Percentiles rank a stretch among this genome's conserved stretches.
These are phyloP conservation scores for Pseudorectes ferrugineus DNA, from an alignment of 2,113 vertebrate species.

Conservation along the genomic window DNA sequence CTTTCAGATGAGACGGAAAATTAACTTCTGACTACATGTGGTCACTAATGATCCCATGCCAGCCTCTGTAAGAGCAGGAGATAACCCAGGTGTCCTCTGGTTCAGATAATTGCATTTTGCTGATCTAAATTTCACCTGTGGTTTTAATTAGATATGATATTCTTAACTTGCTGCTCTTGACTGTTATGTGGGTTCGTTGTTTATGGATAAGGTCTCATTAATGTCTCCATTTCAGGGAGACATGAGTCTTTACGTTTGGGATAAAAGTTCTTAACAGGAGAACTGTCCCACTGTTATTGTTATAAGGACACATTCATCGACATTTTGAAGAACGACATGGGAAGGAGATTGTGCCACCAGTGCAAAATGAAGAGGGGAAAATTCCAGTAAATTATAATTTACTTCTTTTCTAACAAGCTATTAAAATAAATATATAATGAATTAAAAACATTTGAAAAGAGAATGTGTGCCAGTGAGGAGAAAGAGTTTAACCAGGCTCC, in stretches of 20 bases:
- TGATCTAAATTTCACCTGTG: neutral
- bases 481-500: neutral
- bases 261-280: neutral
- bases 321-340: neutral
- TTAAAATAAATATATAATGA: neutral
- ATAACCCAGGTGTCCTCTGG: neutral
- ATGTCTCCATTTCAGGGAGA: neutral
- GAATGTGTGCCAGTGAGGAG: neutral
- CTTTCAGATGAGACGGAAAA: conserved; percentile 18
- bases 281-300: neutral
- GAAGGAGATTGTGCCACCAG: neutral
- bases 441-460: neutral
- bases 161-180: neutral
- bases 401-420: neutral
- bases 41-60: neutral
- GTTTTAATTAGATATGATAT: conserved; percentile 1
- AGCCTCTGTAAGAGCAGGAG: neutral
- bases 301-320: neutral
- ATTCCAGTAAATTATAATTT: neutral
- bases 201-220: neutral
- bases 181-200: neutral
- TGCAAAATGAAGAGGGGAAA: neutral
- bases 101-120: conserved; percentile 6
- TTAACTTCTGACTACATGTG: neutral
- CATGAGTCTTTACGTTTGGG: neutral